A percentile compares a stretch with the other conserved stretches of the same genome.
Conservation (phyloP, 2,888 invertebrate species). For the Caenorhabditis angaria region DNA sequence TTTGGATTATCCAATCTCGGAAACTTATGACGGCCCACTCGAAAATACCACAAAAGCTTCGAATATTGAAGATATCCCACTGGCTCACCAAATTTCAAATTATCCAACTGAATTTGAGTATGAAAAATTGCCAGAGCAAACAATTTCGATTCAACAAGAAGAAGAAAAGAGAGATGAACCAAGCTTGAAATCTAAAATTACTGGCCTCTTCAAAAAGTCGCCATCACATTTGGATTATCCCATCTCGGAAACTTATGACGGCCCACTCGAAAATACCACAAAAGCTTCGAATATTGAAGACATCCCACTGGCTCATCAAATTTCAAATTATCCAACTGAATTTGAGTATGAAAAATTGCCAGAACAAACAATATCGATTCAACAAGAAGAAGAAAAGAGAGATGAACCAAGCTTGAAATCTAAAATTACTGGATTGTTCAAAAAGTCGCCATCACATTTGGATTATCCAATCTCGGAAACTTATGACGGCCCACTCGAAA, state of each 20-base stretch:
- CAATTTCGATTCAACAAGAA: not conserved
- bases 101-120: conserved; percentile 15
- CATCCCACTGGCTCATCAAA: conserved; percentile 38
- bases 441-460: conserved; percentile 35
- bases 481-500: conserved; percentile 43
- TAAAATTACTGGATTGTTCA: conserved; percentile 17
- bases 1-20: conserved; percentile 14
- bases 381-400: not conserved
- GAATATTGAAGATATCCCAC: conserved; percentile 12
- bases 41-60: conserved; percentile 8
- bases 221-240: conserved; percentile 44
- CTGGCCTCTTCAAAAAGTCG: conserved; percentile 41
- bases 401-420: not conserved
- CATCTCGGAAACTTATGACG: conserved; percentile 33
- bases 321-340: conserved; percentile 31
- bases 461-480: conserved; percentile 45
- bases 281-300: conserved; percentile 35
- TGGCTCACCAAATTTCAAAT: not conserved
- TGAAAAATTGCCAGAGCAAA: conserved; percentile 1
- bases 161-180: not conserved
- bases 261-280: conserved; percentile 37
- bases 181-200: conserved; percentile 11
- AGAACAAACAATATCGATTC: not conserved
- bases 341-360: conserved; percentile 16
- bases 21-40: conserved; percentile 10